phyloP scores from a whole-genome alignment of 2,888 invertebrate species.

The Agriopis aurantiaria region DNA sequence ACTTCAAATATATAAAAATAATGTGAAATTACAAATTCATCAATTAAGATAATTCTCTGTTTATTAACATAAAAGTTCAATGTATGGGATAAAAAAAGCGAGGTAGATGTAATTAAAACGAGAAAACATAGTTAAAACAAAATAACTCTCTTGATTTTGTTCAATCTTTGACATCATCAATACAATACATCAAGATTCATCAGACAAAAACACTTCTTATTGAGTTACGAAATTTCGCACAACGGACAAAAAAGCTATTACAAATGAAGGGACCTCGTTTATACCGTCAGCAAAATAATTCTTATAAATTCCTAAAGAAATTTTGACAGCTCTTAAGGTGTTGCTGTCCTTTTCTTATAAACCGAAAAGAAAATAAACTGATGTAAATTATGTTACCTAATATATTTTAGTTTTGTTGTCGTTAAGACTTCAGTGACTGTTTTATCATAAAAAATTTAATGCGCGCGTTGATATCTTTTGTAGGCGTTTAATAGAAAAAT shows the following conservation, averaged over 20 bases:
- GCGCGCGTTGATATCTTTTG: too few relatives aligned
- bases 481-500: too few relatives aligned
- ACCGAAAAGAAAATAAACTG: too few relatives aligned
- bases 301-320: not conserved
- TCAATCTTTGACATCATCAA: constrained; percentile 17
- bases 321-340: too few relatives aligned
- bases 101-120: not conserved
- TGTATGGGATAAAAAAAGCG: not conserved
- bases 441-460: too few relatives aligned
- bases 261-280: constrained; percentile 24
- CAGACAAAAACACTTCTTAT: constrained; percentile 27
- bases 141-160: not conserved
- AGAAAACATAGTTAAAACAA: not conserved
- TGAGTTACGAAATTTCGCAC: constrained; percentile 36
- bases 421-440: too few relatives aligned
- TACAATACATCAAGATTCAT: constrained; percentile 22
- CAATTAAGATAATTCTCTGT: not conserved
- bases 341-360: too few relatives aligned
- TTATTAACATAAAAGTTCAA: not conserved
- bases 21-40: not conserved
- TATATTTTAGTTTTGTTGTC: too few relatives aligned
- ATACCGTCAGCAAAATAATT: constrained; percentile 18
- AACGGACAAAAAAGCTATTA: constrained; percentile 31
- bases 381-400: too few relatives aligned
- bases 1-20: too few relatives aligned